phyloP scores from a whole-genome alignment of 1,140 invertebrate genomes.

The Dermatophagoides farinae region DNA sequence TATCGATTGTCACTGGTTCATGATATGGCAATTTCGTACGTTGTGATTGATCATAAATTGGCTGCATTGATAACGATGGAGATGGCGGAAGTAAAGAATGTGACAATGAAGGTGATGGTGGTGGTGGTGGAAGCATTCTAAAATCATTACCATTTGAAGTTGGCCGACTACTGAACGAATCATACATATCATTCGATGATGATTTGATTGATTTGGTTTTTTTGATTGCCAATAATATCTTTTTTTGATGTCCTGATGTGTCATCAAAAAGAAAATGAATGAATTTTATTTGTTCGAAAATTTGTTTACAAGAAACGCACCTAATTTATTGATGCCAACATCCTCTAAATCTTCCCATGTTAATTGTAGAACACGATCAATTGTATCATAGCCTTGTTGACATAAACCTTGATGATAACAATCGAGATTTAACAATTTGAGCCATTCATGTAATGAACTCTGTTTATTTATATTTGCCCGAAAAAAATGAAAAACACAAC shows the following conservation, averaged over 20 bases:
- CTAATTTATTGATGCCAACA: slow-evolving; percentile 59
- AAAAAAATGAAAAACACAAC: neutral
- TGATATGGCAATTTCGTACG: neutral
- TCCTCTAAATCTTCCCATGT: slow-evolving; percentile 98
- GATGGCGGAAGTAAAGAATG: too few relatives aligned
- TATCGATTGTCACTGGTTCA: neutral
- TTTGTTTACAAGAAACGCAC: slow-evolving; percentile 19
- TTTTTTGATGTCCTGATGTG: slow-evolving; percentile 88
- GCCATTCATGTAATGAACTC: slow-evolving; percentile 79
- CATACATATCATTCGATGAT: too few relatives aligned
- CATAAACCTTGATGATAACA: slow-evolving; percentile 71
- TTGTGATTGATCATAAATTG: neutral
- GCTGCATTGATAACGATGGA: too few relatives aligned
- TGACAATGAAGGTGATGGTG: too few relatives aligned
- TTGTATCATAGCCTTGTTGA: slow-evolving; percentile 76
- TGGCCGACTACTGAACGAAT: too few relatives aligned
- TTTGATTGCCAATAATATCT: slow-evolving; percentile 88
- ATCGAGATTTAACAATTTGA: slow-evolving; percentile 64
- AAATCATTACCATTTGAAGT: too few relatives aligned
- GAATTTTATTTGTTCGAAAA: neutral
- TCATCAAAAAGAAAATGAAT: slow-evolving; percentile 22
- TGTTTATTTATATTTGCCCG: slow-evolving; percentile 21
- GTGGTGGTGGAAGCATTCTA: too few relatives aligned
- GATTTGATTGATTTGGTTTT: slow-evolving; percentile 44
- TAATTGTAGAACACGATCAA: slow-evolving; percentile 62